Evolutionary conservation across 1,140 invertebrate genomes (phyloP).

Genomic region (Leptestheria dahalacensis): DNA sequence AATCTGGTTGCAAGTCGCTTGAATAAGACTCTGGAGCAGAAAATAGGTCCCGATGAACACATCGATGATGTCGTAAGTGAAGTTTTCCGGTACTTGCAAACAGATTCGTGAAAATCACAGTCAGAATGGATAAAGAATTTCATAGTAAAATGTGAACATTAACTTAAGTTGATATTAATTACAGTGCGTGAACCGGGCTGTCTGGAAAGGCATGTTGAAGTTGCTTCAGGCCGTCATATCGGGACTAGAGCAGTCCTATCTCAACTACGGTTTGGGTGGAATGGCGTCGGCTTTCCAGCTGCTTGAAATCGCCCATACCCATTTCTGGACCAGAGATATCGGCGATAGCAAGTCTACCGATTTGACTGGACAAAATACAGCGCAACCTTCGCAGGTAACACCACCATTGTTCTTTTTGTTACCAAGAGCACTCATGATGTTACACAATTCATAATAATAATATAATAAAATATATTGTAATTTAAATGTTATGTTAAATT

Average conservation of each 20-base stretch:
- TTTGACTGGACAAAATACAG: conserved; percentile 26
- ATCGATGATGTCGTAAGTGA: conserved; percentile 86
- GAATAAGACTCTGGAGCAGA: conserved; percentile 83
- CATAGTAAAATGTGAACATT: conserved; percentile 8
- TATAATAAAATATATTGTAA: no score
- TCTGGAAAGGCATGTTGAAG: conserved; percentile 96
- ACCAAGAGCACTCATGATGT: no score
- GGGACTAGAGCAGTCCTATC: conserved; percentile 82
- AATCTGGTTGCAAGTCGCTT: conserved; percentile 90
- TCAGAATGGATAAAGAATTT: not conserved
- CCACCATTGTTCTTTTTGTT: no score
- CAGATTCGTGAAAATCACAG: not conserved
- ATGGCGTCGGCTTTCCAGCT: conserved; percentile 94
- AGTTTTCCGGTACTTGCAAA: not conserved
- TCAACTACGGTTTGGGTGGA: conserved; percentile 85
- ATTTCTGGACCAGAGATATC: conserved; percentile 88
- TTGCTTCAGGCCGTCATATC: conserved; percentile 71
- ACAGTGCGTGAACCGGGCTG: conserved; percentile 66
- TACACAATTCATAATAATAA: no score
- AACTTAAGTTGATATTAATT: not conserved
- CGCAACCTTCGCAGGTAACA: conserved; percentile 36
- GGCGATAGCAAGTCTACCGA: conserved; percentile 31
- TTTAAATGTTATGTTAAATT: not conserved
- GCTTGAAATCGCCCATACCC: conserved; percentile 94
- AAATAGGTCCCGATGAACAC: conserved; percentile 87